Evolutionary conservation across 2,888 invertebrate genomes (phyloP), one percentile per base, ranked within the genome.

Genomic region (Bruchidius siliquastri): DNA sequence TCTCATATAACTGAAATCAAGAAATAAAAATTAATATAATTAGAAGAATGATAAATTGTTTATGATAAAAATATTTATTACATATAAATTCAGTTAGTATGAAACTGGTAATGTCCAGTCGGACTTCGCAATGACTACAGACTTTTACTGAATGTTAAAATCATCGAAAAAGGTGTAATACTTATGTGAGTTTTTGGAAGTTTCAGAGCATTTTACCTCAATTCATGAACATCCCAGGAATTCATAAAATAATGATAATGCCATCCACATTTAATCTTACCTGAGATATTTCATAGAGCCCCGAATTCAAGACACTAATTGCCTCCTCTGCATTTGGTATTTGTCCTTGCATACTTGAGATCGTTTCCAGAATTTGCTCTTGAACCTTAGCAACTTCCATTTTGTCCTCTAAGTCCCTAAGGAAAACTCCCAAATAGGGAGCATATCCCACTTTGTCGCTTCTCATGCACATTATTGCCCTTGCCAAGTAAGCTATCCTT

Each of bases 381-480:
- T 96, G 96, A 75, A 96, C 93, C 80, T 93, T 90, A 21, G 95
- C 95, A 77, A 98, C 96, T 88, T 98, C 97, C 84, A 94, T 92
- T 86, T 96, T 96, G 87, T 98, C 98, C 86, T 97, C 96, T 72
- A 98, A 87, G 82, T 97, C 95, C 79, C 95, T 93, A 74, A 97
- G 88, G 82, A 96, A 92, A 74, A 95, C 93, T 0, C 92, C 95
- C 82, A 91, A 90, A 81, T 89, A 90, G 69, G 91, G 91, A 13
- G 93, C 91, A 78, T 91, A 92, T 0, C 92, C 94, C 21, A 92
- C 90, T 80, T 90, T 91, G 80, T 94, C 95, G 81, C 97, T 96
- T 74, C 98, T 92, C 91, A 98, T 95, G 86, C 98, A 98, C 89
- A 98, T 95, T 76, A 98, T 94, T 67, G 98, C 97, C 80, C 97